Percentiles rank a stretch among this genome's conserved stretches.
Conservation (phyloP, 1,140 invertebrate species). For the Teleogryllus occipitalis region DNA sequence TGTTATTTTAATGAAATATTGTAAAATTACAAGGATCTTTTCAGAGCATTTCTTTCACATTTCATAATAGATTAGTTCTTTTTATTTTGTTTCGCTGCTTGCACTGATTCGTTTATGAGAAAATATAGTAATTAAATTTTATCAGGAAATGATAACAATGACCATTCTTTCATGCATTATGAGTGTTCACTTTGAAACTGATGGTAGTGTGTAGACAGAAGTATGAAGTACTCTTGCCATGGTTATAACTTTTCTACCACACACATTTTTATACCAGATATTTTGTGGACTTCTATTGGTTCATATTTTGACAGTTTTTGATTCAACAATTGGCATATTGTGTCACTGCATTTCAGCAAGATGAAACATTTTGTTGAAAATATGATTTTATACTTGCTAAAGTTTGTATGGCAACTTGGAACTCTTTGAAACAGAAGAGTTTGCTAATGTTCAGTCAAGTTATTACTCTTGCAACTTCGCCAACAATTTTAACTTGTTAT, state of each 20-base stretch:
- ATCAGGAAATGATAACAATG: no score
- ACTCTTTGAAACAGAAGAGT: not conserved
- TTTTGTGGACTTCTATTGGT: not conserved
- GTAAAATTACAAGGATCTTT: no score
- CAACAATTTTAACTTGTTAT: constrained; percentile 1
- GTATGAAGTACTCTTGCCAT: not conserved
- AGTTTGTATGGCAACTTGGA: not conserved
- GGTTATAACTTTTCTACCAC: not conserved
- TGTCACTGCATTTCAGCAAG: not conserved
- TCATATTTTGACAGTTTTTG: not conserved
- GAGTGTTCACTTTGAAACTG: not conserved
- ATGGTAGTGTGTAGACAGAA: not conserved
- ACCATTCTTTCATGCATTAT: not conserved
- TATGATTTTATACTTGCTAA: constrained; percentile 2
- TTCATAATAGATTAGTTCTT: no score
- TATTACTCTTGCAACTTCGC: not conserved
- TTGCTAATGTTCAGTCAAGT: constrained; percentile 1
- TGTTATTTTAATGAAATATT: no score
- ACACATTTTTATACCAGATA: not conserved
- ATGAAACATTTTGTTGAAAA: not conserved
- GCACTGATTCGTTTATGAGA: no score
- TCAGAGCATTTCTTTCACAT: no score
- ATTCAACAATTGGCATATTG: not conserved
- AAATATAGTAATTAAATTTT: no score
- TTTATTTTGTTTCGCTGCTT: no score